phyloP scores from a whole-genome alignment of 37 sponge, comb jelly and placozoan genomes.

The Eunapius fragilis region DNA sequence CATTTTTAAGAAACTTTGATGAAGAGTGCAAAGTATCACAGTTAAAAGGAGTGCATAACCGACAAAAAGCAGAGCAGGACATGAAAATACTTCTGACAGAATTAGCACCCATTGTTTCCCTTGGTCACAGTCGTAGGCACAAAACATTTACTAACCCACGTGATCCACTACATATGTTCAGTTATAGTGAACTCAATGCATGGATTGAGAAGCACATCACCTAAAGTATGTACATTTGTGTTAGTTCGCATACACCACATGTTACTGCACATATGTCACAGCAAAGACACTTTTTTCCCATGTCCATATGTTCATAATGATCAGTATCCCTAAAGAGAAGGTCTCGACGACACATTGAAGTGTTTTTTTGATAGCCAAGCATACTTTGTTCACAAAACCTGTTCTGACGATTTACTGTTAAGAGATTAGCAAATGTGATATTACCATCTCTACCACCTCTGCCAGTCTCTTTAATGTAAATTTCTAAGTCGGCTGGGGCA shows the following conservation, averaged over 20 bases:
- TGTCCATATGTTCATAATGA: not conserved
- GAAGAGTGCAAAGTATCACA: no score
- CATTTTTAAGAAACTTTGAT: no score
- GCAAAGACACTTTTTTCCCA: no score
- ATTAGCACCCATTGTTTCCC: not conserved
- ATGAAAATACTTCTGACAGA: conserved; percentile 18
- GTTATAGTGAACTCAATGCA: no score
- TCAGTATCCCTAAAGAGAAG: conserved; percentile 12
- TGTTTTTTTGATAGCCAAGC: not conserved
- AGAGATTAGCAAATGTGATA: not conserved
- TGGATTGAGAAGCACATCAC: no score
- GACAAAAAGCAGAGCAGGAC: conserved; percentile 2
- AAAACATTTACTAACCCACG: no score
- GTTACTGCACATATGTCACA: not conserved
- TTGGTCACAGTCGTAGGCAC: no score
- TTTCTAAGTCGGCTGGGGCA: conserved; percentile 13
- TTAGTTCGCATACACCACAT: not conserved
- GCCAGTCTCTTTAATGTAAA: conserved; percentile 39
- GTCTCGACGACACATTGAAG: conserved; percentile 7
- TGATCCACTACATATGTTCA: no score
- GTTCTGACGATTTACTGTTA: not conserved
- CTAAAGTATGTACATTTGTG: no score
- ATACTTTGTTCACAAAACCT: conserved; percentile 10
- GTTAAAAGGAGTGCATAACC: not conserved
- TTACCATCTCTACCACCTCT: conserved; percentile 26